phyloP scores from a whole-genome alignment of 2,888 invertebrate species.

The Notocelia uddmanniana region DNA sequence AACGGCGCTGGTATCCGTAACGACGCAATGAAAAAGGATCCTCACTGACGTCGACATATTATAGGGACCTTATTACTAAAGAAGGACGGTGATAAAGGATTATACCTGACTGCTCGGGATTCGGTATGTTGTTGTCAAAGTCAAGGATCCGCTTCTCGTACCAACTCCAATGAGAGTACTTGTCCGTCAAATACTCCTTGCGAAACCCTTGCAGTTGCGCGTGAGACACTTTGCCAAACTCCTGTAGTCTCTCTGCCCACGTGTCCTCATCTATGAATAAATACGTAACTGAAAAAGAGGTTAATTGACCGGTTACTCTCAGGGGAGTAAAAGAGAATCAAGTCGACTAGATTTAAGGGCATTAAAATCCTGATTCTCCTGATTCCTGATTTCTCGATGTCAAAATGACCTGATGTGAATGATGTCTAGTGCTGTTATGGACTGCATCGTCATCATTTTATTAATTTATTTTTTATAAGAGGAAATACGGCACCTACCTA shows the following conservation, averaged over 20 bases:
- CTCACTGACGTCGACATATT: too few species aligned
- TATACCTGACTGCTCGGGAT: slow-evolving; percentile 26
- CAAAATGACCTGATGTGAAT: too few species aligned
- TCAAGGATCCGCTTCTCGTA: slow-evolving; percentile 6
- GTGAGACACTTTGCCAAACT: not conserved
- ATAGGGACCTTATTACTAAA: not conserved
- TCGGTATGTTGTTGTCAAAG: slow-evolving; percentile 13
- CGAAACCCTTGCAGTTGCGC: not conserved
- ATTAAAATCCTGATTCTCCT: too few species aligned
- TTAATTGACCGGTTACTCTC: not conserved
- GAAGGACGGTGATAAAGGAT: not conserved
- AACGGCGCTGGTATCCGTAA: too few species aligned
- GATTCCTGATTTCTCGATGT: too few species aligned
- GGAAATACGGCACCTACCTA: too few species aligned
- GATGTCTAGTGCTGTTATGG: too few species aligned
- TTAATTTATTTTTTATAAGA: too few species aligned
- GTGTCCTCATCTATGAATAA: slow-evolving; percentile 25
- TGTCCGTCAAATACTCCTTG: not conserved
- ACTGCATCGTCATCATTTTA: too few species aligned
- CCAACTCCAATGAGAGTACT: slow-evolving; percentile 20
- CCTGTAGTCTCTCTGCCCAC: slow-evolving; percentile 15
- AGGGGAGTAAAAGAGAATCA: too few species aligned
- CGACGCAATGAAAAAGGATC: too few species aligned
- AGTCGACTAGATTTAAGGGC: too few species aligned
- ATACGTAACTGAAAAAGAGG: slow-evolving; percentile 21